A percentile compares a stretch with the other conserved stretches of the same genome.
phyloP scores from a whole-genome alignment of 2,888 invertebrate species.

The Tromatobia lineatoria region DNA sequence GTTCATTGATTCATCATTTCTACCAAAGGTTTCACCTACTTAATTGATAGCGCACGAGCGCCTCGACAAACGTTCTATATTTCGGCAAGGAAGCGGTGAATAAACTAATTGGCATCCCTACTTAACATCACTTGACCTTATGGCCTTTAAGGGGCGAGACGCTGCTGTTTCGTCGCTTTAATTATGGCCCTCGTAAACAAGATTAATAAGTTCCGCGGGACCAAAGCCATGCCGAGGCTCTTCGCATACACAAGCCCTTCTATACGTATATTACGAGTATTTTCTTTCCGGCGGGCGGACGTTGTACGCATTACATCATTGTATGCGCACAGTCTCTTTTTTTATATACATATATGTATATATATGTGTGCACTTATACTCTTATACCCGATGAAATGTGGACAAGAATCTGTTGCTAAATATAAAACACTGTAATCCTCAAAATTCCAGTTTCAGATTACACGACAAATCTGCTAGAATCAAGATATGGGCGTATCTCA shows the following conservation, averaged over 20 bases:
- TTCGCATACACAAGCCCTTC: conserved; percentile 15
- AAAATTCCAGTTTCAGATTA: background rate
- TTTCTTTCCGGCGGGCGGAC: conserved; percentile 28
- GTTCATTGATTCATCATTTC: conserved; percentile 48
- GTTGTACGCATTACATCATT: background rate
- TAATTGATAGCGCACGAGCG: conserved; percentile 26
- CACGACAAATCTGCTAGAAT: conserved; percentile 29
- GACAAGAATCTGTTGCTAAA: too few relatives aligned
- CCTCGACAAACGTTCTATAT: conserved; percentile 68
- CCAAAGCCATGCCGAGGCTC: conserved; percentile 62
- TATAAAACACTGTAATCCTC: background rate
- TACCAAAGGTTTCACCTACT: conserved; percentile 61
- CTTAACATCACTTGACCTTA: conserved; percentile 79
- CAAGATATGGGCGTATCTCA: background rate
- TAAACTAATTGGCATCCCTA: conserved; percentile 78
- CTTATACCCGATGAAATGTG: too few relatives aligned
- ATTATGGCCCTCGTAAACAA: conserved; percentile 74
- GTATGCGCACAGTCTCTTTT: background rate
- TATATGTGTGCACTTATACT: too few relatives aligned
- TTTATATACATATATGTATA: too few relatives aligned
- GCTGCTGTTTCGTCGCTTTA: conserved; percentile 75
- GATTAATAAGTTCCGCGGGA: conserved; percentile 69
- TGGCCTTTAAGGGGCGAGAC: conserved; percentile 70
- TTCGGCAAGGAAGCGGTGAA: conserved; percentile 77
- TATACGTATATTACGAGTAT: conserved; percentile 31